These are phyloP conservation scores for Hedya salicella DNA, from an alignment of 2,888 invertebrate species.

Conservation along the genomic window DNA sequence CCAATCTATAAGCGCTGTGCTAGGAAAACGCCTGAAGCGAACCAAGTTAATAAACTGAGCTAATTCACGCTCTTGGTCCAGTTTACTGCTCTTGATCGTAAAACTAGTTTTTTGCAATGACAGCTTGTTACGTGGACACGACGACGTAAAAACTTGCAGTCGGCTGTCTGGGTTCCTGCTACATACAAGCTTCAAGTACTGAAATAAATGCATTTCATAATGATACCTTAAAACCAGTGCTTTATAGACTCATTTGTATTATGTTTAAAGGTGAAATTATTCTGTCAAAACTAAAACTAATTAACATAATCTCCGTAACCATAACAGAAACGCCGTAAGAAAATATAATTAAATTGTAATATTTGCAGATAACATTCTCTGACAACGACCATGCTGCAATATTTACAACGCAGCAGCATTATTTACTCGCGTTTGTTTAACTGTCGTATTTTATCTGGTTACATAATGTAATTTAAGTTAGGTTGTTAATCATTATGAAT, in stretches of 20 bases:
- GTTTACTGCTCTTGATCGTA: slow-evolving; percentile 28
- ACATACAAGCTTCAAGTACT: neutral
- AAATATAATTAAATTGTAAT: neutral
- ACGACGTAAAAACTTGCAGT: slow-evolving; percentile 20
- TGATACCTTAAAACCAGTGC: neutral
- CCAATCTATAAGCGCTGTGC: neutral
- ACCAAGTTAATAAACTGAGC: slow-evolving; percentile 22
- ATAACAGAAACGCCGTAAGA: neutral
- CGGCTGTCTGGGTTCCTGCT: neutral
- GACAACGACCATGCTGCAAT: neutral
- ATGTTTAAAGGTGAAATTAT: slow-evolving; percentile 4
- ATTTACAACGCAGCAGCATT: neutral
- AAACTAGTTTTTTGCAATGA: slow-evolving; percentile 18
- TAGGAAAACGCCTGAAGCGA: neutral
- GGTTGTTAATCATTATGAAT: neutral
- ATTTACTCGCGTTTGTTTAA: neutral
- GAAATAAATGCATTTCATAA: slow-evolving; percentile 7
- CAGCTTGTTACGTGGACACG: slow-evolving; percentile 19
- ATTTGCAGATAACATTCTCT: neutral
- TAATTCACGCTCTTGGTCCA: slow-evolving; percentile 20
- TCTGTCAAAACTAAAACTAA: neutral
- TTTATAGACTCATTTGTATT: neutral
- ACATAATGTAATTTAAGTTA: neutral
- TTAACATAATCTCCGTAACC: too few relatives aligned
- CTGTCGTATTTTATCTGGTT: neutral